phyloP scores from a whole-genome alignment of 2,797 vertebrate genomes.

The Podarcis lilfordi region DNA sequence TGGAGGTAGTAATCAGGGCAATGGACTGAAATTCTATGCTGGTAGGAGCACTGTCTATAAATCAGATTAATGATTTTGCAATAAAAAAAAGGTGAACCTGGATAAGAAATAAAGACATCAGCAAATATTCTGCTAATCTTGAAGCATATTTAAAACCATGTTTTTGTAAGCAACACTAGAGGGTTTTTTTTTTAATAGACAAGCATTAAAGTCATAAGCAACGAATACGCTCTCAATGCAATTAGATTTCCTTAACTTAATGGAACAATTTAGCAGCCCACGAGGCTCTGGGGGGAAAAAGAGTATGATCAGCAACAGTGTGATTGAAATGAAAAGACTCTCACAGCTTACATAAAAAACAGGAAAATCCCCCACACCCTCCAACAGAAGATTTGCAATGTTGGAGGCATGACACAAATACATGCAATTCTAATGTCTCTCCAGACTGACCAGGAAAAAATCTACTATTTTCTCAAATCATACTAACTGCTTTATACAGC shows the following conservation, averaged over 20 bases:
- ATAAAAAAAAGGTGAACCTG: conserved; percentile 1
- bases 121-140: neutral
- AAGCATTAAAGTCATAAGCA: conserved; percentile 20
- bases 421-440: neutral
- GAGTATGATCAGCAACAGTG: conserved; percentile 2
- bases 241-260: conserved; percentile 42
- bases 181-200: conserved; percentile 27
- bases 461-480: neutral
- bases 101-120: neutral
- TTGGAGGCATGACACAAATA: neutral
- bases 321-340: neutral
- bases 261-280: conserved; percentile 35
- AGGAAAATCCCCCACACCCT: neutral
- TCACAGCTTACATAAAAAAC: neutral
- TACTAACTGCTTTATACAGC: neutral
- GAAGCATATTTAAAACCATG: conserved; percentile 2
- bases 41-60: neutral
- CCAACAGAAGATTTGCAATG: neutral
- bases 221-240: conserved; percentile 29
- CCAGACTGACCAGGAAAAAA: conserved; percentile 7
- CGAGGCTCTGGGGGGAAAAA: conserved; percentile 25
- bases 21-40: neutral
- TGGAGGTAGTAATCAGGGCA: neutral
- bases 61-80: neutral
- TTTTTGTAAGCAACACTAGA: conserved; percentile 13